Conservation (phyloP, 2,888 invertebrate genomes). For the Geophilus truncorum region DNA sequence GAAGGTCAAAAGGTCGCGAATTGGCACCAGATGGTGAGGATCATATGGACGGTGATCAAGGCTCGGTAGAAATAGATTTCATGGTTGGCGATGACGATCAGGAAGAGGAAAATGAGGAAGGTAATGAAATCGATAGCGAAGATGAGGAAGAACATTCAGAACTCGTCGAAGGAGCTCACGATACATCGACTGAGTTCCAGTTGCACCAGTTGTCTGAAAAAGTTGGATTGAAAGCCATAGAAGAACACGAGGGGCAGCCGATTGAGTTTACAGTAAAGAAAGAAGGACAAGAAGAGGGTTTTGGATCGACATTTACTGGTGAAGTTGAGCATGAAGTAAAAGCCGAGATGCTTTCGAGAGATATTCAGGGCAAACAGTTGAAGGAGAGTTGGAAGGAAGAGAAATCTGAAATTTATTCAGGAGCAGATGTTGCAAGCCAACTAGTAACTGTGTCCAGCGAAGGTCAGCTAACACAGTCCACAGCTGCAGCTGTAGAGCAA, state of each 20-base stretch:
- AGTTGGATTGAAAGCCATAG: not conserved
- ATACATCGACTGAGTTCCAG: not conserved
- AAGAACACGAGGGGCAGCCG: not conserved
- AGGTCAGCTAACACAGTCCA: not conserved
- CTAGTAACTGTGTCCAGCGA: not conserved
- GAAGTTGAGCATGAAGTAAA: not conserved
- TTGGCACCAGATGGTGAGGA: conserved; percentile 21
- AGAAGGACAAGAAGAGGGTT: not conserved
- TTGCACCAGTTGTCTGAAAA: not conserved
- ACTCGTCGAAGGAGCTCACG: not conserved
- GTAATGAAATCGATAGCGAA: not conserved
- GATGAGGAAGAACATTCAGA: not conserved
- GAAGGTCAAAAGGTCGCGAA: not conserved
- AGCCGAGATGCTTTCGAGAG: not conserved
- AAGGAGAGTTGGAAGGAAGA: not conserved
- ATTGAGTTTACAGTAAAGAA: not conserved
- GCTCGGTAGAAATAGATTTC: conserved; percentile 5
- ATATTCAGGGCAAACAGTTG: not conserved
- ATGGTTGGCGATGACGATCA: not conserved
- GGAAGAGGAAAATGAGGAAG: not conserved
- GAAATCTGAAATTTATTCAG: not conserved
- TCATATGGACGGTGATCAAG: conserved; percentile 8
- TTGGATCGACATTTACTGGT: not conserved
- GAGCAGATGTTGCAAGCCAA: not conserved
- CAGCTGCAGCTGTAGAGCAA: not conserved